Evolutionary conservation across 2,113 vertebrate species (phyloP), one percentile per base, ranked within the genome.

Genomic region (Uropsilus gracilis): DNA sequence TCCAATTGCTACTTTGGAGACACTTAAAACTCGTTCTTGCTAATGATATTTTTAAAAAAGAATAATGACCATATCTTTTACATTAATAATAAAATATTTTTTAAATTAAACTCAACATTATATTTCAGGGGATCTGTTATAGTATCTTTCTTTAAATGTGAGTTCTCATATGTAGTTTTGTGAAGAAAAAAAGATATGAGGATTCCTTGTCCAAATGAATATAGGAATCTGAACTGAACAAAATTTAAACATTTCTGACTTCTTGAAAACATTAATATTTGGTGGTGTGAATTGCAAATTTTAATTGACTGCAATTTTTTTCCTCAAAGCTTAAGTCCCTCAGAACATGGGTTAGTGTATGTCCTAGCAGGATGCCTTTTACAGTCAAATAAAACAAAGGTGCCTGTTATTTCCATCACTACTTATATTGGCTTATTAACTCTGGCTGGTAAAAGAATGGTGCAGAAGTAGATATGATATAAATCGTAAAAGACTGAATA

Each of bases 31-130:
- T 93, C 61, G 42, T 77, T 76, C n/a, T 22, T 77, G 32, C 46
- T 85, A 85, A 71, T 86, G 81, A 81, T 48, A 69, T 42, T 68
- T 94, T 77, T 18, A 6, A 48, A 93, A 88, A 77, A 8, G 8
- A 85, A 85, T 64, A 94, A 82, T 85, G 81, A 14, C n/a, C 44
- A 63, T 10, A 93, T 81, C 72, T 80, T 59, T 73, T 22, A 73
- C 46, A 93, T 90, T 89, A 69, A 55, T 71, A 96, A 77, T 44
- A 88, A 90, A 94, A 82, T 88, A 0, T 59, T 94, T 92, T 95
- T 30, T 39, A 84, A 90, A 73, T 77, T n/a, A 88, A 77, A 46
- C 8, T 37, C 20, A 81, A 44, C 37, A 44, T 86, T 95, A 82
- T 68, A 95, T 90, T 96, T 91, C 75, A 81, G 44, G 12, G 20